Conservation (phyloP, 2,888 invertebrate species). For the Drosophila borealis region DNA sequence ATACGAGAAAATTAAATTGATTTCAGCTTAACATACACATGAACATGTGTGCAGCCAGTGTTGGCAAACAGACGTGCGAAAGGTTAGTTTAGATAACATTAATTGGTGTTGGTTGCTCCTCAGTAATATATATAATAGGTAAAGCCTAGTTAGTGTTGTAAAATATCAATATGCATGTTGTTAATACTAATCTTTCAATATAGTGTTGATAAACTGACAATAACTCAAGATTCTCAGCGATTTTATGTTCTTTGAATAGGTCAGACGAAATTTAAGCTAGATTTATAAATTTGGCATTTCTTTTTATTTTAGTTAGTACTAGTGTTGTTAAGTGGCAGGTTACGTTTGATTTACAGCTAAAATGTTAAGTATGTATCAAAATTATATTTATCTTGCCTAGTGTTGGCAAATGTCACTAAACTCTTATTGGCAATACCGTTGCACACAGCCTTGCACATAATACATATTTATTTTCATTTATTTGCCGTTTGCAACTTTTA, state of each 20-base stretch:
- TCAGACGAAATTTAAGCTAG: no score
- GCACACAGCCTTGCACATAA: conserved; percentile 1
- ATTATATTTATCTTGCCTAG: neutral
- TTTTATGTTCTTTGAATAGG: no score
- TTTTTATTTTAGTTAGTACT: no score
- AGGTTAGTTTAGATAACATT: neutral
- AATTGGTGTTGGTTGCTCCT: neutral
- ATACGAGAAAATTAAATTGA: neutral
- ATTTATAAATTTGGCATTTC: no score
- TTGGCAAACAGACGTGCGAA: neutral
- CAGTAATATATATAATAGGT: neutral
- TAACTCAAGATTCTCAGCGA: no score
- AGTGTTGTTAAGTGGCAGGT: no score
- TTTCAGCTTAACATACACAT: conserved; percentile 1
- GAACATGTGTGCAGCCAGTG: neutral
- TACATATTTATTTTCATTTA: conserved; percentile 46
- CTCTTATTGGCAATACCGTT: conserved; percentile 4
- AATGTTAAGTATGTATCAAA: neutral
- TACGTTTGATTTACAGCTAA: no score
- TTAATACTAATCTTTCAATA: no score
- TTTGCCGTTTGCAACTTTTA: conserved; percentile 40
- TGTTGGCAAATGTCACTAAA: conserved; percentile 27
- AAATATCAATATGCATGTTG: neutral
- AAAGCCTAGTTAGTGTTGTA: neutral
- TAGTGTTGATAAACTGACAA: neutral